These are phyloP conservation scores for Molossus alvarezi DNA, from an alignment of 2,797 vertebrate species.

Conservation along the genomic window DNA sequence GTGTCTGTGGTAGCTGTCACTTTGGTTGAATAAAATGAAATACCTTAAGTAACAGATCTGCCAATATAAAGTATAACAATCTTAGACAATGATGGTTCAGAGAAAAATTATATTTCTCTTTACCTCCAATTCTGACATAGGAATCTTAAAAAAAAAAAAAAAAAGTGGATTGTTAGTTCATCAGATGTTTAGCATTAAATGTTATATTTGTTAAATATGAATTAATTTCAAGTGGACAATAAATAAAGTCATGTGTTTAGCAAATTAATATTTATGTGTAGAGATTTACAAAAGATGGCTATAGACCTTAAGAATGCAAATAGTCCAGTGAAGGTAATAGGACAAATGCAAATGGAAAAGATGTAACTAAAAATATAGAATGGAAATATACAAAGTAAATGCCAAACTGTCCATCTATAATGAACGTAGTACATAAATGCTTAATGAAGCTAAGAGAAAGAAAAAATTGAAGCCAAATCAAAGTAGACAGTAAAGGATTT, in stretches of 20 bases:
- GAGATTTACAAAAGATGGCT: slow-evolving; percentile 14
- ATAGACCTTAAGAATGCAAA: slow-evolving; percentile 6
- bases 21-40: neutral
- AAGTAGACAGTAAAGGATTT: neutral
- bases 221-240: slow-evolving; percentile 22
- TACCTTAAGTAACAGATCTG: neutral
- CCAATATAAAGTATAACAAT: neutral
- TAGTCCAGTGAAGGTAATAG: neutral
- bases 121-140: neutral
- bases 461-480: slow-evolving; percentile 17
- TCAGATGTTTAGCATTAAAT: neutral
- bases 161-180: neutral
- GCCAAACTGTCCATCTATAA: neutral
- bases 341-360: slow-evolving; percentile 41
- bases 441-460: slow-evolving; percentile 34
- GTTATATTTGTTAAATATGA: neutral
- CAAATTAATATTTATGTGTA: neutral
- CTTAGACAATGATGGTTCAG: neutral
- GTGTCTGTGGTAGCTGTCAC: neutral
- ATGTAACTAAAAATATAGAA: slow-evolving; percentile 33
- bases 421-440: neutral
- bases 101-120: neutral
- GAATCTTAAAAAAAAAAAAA: neutral
- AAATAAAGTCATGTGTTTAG: neutral
- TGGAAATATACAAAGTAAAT: slow-evolving; percentile 57